Evolutionary conservation across 2,797 vertebrate genomes (phyloP).

Genomic region (Eupleurogrammus muticus): DNA sequence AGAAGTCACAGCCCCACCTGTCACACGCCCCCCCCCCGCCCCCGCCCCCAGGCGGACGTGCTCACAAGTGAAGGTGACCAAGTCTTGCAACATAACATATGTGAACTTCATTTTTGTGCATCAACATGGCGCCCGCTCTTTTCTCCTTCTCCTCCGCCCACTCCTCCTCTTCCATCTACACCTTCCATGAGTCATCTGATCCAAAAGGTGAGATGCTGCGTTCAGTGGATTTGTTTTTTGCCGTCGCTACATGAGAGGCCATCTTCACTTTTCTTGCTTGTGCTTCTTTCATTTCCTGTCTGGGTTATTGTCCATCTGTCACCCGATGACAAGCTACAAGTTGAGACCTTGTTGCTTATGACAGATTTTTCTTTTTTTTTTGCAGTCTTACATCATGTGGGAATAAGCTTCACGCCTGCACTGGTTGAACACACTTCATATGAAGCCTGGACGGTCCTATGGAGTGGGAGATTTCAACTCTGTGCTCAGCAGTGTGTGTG

Average conservation of each 20-base stretch:
- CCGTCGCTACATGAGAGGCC: constrained; percentile 34
- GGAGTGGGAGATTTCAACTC: constrained; percentile 22
- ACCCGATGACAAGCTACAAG: constrained; percentile 12
- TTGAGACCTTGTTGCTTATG: constrained; percentile 30
- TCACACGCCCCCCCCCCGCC: constrained; percentile 16
- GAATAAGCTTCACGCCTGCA: neutral
- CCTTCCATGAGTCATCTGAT: constrained; percentile 73
- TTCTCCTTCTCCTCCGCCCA: constrained; percentile 25
- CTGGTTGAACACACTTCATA: neutral
- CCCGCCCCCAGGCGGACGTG: neutral
- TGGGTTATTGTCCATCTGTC: constrained; percentile 28
- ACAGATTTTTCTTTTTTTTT: constrained; percentile 1
- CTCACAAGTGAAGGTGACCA: constrained; percentile 3
- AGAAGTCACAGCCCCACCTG: constrained; percentile 65
- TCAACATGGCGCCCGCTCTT: constrained; percentile 39
- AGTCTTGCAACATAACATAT: constrained; percentile 2
- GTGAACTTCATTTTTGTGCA: constrained; percentile 17
- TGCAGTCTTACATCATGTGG: constrained; percentile 19
- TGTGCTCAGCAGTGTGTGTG: constrained; percentile 12
- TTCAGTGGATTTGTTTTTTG: constrained; percentile 64
- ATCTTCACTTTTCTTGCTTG: constrained; percentile 44
- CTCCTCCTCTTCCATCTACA: constrained; percentile 43
- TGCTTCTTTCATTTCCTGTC: constrained; percentile 26
- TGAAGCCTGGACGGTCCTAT: neutral
- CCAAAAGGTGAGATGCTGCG: constrained; percentile 63